Evolutionary conservation across 2,797 vertebrate species (phyloP), one percentile per base, ranked within the genome.

Genomic region (Lagodon rhomboides): DNA sequence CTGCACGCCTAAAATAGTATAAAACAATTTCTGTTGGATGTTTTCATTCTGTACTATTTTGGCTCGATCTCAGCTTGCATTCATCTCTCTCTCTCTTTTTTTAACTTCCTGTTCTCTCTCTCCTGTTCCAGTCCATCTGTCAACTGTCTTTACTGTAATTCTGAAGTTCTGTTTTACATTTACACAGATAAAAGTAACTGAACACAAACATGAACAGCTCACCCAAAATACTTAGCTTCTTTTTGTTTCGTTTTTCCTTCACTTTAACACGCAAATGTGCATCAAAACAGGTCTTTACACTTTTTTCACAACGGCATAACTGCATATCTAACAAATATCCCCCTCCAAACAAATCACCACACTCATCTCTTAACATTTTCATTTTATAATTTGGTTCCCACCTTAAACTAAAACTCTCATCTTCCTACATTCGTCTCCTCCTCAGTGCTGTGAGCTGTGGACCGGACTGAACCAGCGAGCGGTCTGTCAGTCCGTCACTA

Each of bases 401-500:
- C 9, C 34, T 38, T 38, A 0, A 27, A 27, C 16, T 55, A 9
- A 38, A 53, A 12, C 8, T 34, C 1, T 15, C 47, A 16, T 34
- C 18, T 27, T 8, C 38, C 2, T 12, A 15, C 16, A 27, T 47
- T 56, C 50, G 9, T 59, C 18, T 70, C 30, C 12, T 44, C 38
- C 22, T 38, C 27, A 0, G 38, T 17, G 8, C 51, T 41, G 12
- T 54, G 63, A 60, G 55, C 38, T 23, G 50, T 5, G 59, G 51
- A 0, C 6, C 34, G 23, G 49, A 68, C 12, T 17, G 60, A 73
- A 5, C 34, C 25, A 34, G 12, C 41, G 56, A 51, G 22, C 59
- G 34, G 55, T 25, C 25, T 38, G 55, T 81, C 46, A 27, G 58
- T 41, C 18, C 54, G 60, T 82, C 47, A 27, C 15, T 50, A 23